Percentiles rank a stretch among this genome's conserved stretches.
phyloP scores from a whole-genome alignment of 2,888 invertebrate species.

The Nephrocerus scutellatus region DNA sequence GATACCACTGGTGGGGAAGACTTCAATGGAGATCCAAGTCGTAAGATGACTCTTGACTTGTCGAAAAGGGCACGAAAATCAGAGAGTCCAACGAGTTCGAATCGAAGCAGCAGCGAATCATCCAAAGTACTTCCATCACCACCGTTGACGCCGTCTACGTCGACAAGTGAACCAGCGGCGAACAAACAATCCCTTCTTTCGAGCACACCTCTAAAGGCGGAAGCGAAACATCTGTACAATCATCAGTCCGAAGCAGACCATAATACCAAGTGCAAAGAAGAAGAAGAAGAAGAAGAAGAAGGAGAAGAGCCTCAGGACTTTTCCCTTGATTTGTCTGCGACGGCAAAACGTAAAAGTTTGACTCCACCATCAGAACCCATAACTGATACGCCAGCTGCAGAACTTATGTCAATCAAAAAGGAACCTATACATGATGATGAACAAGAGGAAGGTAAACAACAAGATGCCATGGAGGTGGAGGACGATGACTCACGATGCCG shows the following conservation, averaged over 20 bases:
- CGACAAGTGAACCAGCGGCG: constrained; percentile 17
- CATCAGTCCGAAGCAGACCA: background rate
- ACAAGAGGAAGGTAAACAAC: background rate
- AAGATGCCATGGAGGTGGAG: background rate
- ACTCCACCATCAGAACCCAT: constrained; percentile 16
- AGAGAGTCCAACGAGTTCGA: constrained; percentile 25
- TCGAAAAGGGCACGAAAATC: constrained; percentile 28
- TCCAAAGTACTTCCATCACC: constrained; percentile 44
- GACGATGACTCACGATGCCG: background rate
- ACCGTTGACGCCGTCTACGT: constrained; percentile 39
- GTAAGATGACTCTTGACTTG: constrained; percentile 29
- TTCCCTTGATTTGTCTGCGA: constrained; percentile 23
- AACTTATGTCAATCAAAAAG: constrained; percentile 13
- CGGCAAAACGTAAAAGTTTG: too few relatives aligned
- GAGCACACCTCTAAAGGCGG: constrained; percentile 25
- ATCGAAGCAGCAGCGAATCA: constrained; percentile 31
- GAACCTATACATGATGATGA: constrained; percentile 13
- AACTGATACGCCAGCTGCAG: constrained; percentile 14
- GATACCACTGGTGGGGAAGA: constrained; percentile 34
- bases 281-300: background rate
- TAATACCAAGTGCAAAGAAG: constrained; percentile 12
- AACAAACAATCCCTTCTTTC: constrained; percentile 15
- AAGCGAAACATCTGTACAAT: constrained; percentile 23
- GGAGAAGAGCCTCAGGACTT: constrained; percentile 16
- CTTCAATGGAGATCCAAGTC: constrained; percentile 9